Base-by-base conservation (phyloP, 2,797 vertebrate genomes). In the Diplodus sargus region DNA sequence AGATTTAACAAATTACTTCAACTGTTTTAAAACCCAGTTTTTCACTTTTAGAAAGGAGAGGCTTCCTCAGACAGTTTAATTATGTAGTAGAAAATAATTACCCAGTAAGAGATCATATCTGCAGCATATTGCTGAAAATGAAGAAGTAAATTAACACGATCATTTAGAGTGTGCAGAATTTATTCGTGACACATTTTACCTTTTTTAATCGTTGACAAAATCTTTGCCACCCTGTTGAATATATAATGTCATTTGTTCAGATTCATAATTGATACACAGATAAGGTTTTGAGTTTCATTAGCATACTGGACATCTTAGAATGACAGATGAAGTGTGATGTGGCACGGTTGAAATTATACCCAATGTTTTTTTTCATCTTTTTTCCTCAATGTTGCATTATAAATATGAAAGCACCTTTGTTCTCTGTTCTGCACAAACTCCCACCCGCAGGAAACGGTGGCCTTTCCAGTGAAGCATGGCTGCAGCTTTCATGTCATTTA, bases 401-500 rank as follows among this genome's bases (percentile, higher is more conserved):
- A 67, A 83, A 81, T 79, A 68, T 81, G 62, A 77, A 79, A 70
- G 61, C 74, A 66, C 74, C 64, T 80, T 78, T 84, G 58, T 87
- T 81, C 51, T 78, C 81, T 72, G 60, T 58, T 79, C 61, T 65
- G 43, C 65, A 78, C 74, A 78, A 78, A 81, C 81, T 78, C 66
- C 20, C 74, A 57, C 79, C 70, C 68, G 68, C 74, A 81, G 85
- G 65, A 78, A 76, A 73, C 70, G 9, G 49, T 73, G 82, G 85
- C 86, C 90, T 89, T 90, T 90, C 71, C 78, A 82, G 74, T 79
- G 85, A 83, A 79, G 79, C 84, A 74, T 79, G 70, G 82, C 76
- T 54, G 66, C 82, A 72, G 89, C 87, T 84, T 87, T 89, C 86
- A 84, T 92, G 90, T 92, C 90, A 86, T 90, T 91, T 90, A 83